Conservation (phyloP, 2,797 vertebrate species). For the Lophotriccus pileatus region DNA sequence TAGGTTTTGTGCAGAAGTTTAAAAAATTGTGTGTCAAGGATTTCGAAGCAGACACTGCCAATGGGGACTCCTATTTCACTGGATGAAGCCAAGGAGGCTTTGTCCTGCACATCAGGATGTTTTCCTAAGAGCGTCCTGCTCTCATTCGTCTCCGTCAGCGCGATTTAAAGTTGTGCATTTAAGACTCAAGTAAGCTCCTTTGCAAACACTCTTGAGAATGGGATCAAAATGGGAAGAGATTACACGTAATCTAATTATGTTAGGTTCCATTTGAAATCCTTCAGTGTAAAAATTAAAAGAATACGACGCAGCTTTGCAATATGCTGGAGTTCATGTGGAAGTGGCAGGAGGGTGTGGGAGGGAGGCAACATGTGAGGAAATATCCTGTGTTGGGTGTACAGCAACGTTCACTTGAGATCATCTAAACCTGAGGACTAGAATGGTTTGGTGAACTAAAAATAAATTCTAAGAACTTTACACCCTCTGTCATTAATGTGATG, state of each 20-base stretch:
- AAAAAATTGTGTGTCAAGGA: neutral
- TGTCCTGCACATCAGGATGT: neutral
- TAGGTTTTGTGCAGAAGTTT: neutral
- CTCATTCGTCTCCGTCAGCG: neutral
- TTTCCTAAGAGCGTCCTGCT: neutral
- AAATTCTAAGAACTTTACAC: constrained; percentile 27
- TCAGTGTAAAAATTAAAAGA: constrained; percentile 60
- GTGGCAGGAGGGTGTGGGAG: neutral
- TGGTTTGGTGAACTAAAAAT: constrained; percentile 47
- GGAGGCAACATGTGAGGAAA: neutral
- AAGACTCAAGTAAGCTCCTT: constrained; percentile 61
- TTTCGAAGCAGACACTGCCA: neutral
- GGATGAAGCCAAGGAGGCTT: neutral
- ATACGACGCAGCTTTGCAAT: neutral
- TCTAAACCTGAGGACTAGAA: neutral
- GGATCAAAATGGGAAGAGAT: constrained; percentile 68
- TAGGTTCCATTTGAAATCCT: constrained; percentile 51
- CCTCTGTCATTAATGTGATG: neutral
- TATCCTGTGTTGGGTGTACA: neutral
- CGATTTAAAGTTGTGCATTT: constrained; percentile 48
- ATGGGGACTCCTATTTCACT: neutral
- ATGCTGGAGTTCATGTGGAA: neutral
- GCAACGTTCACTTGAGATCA: neutral
- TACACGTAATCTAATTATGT: constrained; percentile 63
- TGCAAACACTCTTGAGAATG: constrained; percentile 56